Evolutionary conservation across 2,113 vertebrate genomes (phyloP), one percentile per base, ranked within the genome.

Genomic region (Mustela lutreola): DNA sequence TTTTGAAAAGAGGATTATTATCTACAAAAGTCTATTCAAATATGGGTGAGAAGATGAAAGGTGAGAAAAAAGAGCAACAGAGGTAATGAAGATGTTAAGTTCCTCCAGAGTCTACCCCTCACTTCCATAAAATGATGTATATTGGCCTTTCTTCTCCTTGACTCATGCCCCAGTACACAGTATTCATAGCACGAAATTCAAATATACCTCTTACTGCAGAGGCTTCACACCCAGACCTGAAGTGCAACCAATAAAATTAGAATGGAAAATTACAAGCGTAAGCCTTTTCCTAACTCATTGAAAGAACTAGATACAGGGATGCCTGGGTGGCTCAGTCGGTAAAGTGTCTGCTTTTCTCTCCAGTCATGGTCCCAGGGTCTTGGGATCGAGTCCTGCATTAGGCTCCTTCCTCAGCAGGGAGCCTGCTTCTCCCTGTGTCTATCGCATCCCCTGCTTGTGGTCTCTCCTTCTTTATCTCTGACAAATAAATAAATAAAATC

Each of bases 251-350:
- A 53, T n/a, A 88, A 75, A 95, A 91, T 89, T 48, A 90, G 45
- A 31, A 88, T 88, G 45, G 45, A 96, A 95, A 97, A 91, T 90
- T 76, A 58, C 1, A 5, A 95, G 45, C 70, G 90, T 90, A 65
- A 96, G 36, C 28, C 31, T 73, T 90, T 93, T 12, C 42, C 76
- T 87, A 65, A 28, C 12, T 90, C 50, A 95, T 86, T 96, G 87
- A 71, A 93, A 89, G 71, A 73, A 53, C 7, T 84, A 62, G 60
- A 62, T 62, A 11, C 60, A 62, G 60, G 60, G 60, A 62, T 0
- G 60, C 10, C 60, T 62, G 11, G 60, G 11, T 63, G 26, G 62
- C 26, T 63, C 62, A 31, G 11, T 5, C 0, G 0, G 62, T 63
- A 5, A 63, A 63, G 26, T 5, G 5, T 63, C 26, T 63, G 26